A percentile compares a stretch with the other conserved stretches of the same genome.
These are phyloP conservation scores for Stichopus horrens DNA, from an alignment of 53 echinoderm and acorn worm genomes.

Conservation along the genomic window DNA sequence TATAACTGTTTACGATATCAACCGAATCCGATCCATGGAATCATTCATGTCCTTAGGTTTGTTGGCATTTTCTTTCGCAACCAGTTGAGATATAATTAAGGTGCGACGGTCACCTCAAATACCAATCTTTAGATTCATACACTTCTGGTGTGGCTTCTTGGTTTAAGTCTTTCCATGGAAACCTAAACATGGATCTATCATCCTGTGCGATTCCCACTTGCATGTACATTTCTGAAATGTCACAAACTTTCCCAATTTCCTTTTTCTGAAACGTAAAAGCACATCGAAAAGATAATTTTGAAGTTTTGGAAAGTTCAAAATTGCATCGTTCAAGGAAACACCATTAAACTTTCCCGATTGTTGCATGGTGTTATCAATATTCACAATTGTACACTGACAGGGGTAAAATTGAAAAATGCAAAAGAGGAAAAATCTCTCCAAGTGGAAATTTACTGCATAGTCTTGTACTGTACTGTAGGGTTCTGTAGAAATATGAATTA, in stretches of 20 bases:
- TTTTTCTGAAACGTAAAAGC: slow-evolving; percentile 31
- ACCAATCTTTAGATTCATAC: slow-evolving; percentile 45
- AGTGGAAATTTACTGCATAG: no score
- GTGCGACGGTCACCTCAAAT: slow-evolving; percentile 43
- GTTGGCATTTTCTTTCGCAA: slow-evolving; percentile 40
- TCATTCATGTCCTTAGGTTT: slow-evolving; percentile 32
- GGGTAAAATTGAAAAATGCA: no score
- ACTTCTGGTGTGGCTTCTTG: background rate
- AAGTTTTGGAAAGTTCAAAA: slow-evolving; percentile 16
- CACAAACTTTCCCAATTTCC: slow-evolving; percentile 14
- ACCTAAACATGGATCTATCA: slow-evolving; percentile 45
- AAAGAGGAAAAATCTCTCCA: no score
- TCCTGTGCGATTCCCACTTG: slow-evolving; percentile 32
- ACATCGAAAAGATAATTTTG: slow-evolving; percentile 43
- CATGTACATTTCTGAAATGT: slow-evolving; percentile 46
- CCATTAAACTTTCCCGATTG: background rate
- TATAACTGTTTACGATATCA: background rate
- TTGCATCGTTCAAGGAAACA: slow-evolving; percentile 23
- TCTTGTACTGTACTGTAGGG: no score
- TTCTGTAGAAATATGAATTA: no score
- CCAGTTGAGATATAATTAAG: slow-evolving; percentile 36
- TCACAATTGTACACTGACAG: no score
- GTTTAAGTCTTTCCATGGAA: slow-evolving; percentile 34
- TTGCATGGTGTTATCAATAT: no score
- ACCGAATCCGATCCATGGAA: background rate